A percentile compares a stretch with the other conserved stretches of the same genome.
phyloP scores from a whole-genome alignment of 2,113 vertebrate species.

The Tachysurus fulvidraco region DNA sequence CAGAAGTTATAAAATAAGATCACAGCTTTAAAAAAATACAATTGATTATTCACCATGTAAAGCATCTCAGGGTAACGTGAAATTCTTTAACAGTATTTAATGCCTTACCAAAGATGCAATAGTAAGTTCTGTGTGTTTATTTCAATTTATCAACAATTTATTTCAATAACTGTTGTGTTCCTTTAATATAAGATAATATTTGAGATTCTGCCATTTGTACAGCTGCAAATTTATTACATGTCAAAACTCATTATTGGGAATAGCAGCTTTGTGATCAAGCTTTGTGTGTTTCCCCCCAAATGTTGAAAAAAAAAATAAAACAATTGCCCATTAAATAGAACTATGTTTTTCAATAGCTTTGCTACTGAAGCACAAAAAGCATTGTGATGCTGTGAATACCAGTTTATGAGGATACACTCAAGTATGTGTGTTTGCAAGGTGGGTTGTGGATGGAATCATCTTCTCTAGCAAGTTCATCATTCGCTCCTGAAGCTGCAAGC shows the following conservation, averaged over 20 bases:
- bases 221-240: neutral
- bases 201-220: neutral
- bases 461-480: slow-evolving; percentile 98
- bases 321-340: neutral
- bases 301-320: neutral
- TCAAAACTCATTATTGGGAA: neutral
- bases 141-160: neutral
- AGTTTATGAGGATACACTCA: slow-evolving; percentile 17
- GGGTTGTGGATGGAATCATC: slow-evolving; percentile 75
- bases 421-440: slow-evolving; percentile 44
- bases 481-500: slow-evolving; percentile 92
- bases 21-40: neutral
- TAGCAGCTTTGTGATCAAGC: neutral
- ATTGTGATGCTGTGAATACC: neutral
- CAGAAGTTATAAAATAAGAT: neutral
- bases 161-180: neutral
- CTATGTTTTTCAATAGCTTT: neutral
- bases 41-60: neutral
- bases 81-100: neutral
- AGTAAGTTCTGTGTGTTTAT: neutral
- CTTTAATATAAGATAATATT: neutral
- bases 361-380: neutral
- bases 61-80: neutral
- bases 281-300: no score
- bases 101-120: neutral